A percentile compares a stretch with the other conserved stretches of the same genome.
phyloP scores from a whole-genome alignment of 1,140 invertebrate species.

The Heliconius himera region DNA sequence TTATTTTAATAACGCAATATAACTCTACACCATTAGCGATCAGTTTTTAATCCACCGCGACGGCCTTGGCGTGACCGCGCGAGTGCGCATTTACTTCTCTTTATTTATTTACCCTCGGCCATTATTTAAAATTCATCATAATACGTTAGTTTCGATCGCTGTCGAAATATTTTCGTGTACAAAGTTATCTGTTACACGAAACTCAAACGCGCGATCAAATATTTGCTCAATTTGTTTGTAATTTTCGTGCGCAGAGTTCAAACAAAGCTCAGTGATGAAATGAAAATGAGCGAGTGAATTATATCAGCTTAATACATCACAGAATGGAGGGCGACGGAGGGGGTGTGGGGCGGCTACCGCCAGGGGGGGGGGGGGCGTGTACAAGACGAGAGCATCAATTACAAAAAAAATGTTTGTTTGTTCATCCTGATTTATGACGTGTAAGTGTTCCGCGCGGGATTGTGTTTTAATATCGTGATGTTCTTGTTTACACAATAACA shows the following conservation, averaged over 20 bases:
- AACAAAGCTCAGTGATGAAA: slow-evolving; percentile 4
- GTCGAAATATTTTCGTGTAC: slow-evolving; percentile 1
- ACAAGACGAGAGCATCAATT: not conserved
- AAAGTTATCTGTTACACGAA: slow-evolving; percentile 5
- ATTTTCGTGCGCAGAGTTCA: not conserved
- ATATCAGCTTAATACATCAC: slow-evolving; percentile 9
- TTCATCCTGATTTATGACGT: not conserved
- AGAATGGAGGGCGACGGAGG: not conserved
- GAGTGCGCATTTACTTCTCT: not conserved
- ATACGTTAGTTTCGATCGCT: not conserved
- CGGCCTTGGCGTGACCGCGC: not conserved
- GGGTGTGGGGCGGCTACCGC: not conserved
- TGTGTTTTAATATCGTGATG: not conserved
- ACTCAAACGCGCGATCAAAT: slow-evolving; percentile 12
- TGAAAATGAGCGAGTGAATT: not conserved
- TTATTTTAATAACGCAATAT: too few species aligned
- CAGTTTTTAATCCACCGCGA: too few species aligned
- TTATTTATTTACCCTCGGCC: not conserved
- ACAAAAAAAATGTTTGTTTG: slow-evolving; percentile 10
- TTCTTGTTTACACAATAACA: not conserved
- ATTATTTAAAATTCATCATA: slow-evolving; percentile 1
- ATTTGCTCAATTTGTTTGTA: slow-evolving; percentile 11
- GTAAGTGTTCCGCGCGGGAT: not conserved
- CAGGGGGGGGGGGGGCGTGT: not conserved
- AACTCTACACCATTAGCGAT: too few species aligned